phyloP scores from a whole-genome alignment of 2,888 invertebrate genomes.

The Pseudococcus jackbeardsleyi region DNA sequence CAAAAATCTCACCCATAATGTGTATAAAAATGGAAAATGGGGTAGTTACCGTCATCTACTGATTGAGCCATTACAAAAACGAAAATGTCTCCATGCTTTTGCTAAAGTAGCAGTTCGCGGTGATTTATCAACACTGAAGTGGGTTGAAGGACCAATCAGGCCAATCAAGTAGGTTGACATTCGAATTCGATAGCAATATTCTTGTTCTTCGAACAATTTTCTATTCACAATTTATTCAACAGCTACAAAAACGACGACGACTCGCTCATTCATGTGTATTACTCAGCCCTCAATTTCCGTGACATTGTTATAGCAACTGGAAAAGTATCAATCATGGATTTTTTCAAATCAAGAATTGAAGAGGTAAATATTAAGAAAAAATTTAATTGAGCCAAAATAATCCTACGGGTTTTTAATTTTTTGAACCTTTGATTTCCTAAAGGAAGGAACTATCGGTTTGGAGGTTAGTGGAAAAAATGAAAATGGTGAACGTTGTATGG shows the following conservation, averaged over 20 bases:
- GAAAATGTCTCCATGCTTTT: too few species aligned
- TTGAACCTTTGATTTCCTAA: background rate
- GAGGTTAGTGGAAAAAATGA: conserved; percentile 69
- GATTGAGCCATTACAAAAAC: conserved; percentile 70
- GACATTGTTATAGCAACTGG: conserved; percentile 96
- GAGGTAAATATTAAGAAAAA: conserved; percentile 71
- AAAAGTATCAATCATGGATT: conserved; percentile 85
- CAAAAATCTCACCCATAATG: conserved; percentile 84
- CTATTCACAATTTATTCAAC: background rate
- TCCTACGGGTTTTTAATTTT: conserved; percentile 68
- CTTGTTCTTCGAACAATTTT: background rate
- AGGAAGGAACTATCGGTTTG: background rate
- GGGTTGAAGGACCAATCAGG: conserved; percentile 75
- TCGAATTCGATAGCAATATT: background rate
- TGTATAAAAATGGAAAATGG: conserved; percentile 78
- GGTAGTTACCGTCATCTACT: conserved; percentile 88
- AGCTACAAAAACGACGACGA: background rate
- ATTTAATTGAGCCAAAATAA: conserved; percentile 75
- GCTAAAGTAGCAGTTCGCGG: conserved; percentile 76
- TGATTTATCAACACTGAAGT: conserved; percentile 85
- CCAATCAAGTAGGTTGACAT: conserved; percentile 68
- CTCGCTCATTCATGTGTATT: conserved; percentile 74
- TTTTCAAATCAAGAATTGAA: conserved; percentile 77
- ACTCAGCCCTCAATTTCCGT: conserved; percentile 90
- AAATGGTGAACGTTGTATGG: conserved; percentile 71